phyloP scores from a whole-genome alignment of 2,888 invertebrate species.

The Drosophila picticornis region DNA sequence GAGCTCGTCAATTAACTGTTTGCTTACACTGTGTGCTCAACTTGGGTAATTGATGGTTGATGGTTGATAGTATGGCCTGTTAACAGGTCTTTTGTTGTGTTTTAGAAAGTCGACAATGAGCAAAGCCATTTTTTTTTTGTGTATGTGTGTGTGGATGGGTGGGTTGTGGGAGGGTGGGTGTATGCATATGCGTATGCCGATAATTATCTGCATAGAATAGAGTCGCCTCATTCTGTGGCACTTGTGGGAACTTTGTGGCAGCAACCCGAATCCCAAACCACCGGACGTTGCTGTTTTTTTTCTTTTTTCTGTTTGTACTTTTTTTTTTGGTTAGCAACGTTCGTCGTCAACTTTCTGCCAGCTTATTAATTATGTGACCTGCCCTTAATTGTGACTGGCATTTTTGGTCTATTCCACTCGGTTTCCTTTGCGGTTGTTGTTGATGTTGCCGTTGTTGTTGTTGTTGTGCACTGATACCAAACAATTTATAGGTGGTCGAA shows the following conservation, averaged over 20 bases:
- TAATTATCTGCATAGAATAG: conserved; percentile 42
- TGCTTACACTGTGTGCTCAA: conserved; percentile 15
- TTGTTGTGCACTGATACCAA: conserved; percentile 7
- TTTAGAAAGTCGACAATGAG: conserved; percentile 45
- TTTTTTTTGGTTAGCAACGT: neutral
- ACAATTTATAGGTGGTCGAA: neutral
- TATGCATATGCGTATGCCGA: conserved; percentile 8
- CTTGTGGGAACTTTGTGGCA: neutral
- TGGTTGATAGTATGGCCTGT: neutral
- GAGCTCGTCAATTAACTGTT: conserved; percentile 11
- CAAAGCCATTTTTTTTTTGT: conserved; percentile 25
- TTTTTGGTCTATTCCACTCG: neutral
- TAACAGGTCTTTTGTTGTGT: conserved; percentile 19
- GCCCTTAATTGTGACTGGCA: conserved; percentile 21
- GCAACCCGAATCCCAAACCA: neutral
- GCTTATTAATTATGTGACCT: conserved; percentile 51
- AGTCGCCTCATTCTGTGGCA: neutral
- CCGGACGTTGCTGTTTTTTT: neutral
- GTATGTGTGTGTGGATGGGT: neutral
- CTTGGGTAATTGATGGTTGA: neutral
- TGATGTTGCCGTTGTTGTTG: conserved; percentile 1
- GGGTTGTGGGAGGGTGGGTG: neutral
- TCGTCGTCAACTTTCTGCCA: conserved; percentile 14
- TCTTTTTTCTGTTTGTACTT: neutral
- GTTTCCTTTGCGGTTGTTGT: neutral